Conservation (phyloP, 37 sponge, comb jelly and placozoan genomes). For the Lycopodina hypogea region DNA sequence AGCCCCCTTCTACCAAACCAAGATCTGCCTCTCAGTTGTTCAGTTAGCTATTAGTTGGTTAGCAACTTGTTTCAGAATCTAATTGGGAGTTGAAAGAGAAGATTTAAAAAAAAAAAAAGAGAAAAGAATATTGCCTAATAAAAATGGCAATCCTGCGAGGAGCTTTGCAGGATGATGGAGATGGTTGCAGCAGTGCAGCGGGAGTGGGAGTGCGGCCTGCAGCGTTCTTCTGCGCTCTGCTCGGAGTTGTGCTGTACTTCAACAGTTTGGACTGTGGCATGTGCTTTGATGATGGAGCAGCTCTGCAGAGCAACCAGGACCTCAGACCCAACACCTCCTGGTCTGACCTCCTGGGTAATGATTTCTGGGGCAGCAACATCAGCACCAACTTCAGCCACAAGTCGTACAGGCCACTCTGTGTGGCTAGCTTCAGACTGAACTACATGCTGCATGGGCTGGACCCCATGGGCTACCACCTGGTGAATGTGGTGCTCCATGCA, state of each 20-base stretch:
- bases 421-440: slow-evolving; percentile 87
- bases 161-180: too few relatives aligned
- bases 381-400: slow-evolving; percentile 66
- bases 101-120: too few relatives aligned
- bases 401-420: slow-evolving; percentile 89
- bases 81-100: too few relatives aligned
- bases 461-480: slow-evolving; percentile 88
- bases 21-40: too few relatives aligned
- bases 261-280: slow-evolving; percentile 73
- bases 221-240: neutral
- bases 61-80: too few relatives aligned
- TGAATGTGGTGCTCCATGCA: slow-evolving; percentile 85
- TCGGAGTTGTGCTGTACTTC: slow-evolving; percentile 47
- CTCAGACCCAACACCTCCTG: slow-evolving; percentile 51
- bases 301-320: slow-evolving; percentile 72
- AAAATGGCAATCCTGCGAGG: too few relatives aligned
- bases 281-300: slow-evolving; percentile 85
- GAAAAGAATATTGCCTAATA: too few relatives aligned
- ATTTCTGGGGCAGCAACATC: slow-evolving; percentile 96
- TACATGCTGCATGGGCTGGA: slow-evolving; percentile 70
- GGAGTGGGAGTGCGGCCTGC: neutral
- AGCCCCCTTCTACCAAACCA: too few relatives aligned
- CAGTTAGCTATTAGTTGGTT: too few relatives aligned
- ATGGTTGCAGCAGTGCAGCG: too few relatives aligned
- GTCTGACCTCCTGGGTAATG: slow-evolving; percentile 70